phyloP scores from a whole-genome alignment of 2,888 invertebrate genomes.

The Pristionchus fissidentatus region DNA sequence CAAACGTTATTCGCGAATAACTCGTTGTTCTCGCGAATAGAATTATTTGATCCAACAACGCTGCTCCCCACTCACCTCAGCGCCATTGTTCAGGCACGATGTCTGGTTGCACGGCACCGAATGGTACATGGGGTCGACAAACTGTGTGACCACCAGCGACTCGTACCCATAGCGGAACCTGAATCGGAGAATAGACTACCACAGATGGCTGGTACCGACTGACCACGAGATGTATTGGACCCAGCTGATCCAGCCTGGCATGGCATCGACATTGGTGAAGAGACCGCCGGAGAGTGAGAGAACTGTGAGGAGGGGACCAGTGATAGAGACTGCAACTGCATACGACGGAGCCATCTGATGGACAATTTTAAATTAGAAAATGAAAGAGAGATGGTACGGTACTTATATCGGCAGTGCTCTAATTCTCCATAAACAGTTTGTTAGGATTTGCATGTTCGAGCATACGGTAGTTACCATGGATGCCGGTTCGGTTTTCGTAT shows the following conservation, averaged over 20 bases:
- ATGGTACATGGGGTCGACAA: conserved; percentile 76
- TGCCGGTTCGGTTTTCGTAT: too few relatives aligned
- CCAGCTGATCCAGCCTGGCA: conserved; percentile 70
- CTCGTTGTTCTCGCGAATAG: not conserved
- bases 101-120: conserved; percentile 77
- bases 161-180: conserved; percentile 73
- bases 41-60: too few relatives aligned
- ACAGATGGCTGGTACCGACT: not conserved
- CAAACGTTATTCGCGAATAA: too few relatives aligned
- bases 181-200: not conserved
- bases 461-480: not conserved
- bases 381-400: not conserved
- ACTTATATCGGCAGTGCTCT: not conserved
- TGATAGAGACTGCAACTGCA: conserved; percentile 69
- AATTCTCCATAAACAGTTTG: not conserved
- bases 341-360: conserved; percentile 65
- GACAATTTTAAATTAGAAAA: not conserved
- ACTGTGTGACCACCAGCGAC: conserved; percentile 78
- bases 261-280: conserved; percentile 65
- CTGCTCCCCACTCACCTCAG: conserved; percentile 30
- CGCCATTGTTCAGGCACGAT: conserved; percentile 45
- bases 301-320: conserved; percentile 70
- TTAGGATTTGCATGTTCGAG: not conserved
- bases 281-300: conserved; percentile 72
- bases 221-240: conserved; percentile 70